Percentiles rank a stretch among this genome's conserved stretches.
Conservation (phyloP, 2,888 invertebrate genomes). For the Pandemis cinnamomeana region DNA sequence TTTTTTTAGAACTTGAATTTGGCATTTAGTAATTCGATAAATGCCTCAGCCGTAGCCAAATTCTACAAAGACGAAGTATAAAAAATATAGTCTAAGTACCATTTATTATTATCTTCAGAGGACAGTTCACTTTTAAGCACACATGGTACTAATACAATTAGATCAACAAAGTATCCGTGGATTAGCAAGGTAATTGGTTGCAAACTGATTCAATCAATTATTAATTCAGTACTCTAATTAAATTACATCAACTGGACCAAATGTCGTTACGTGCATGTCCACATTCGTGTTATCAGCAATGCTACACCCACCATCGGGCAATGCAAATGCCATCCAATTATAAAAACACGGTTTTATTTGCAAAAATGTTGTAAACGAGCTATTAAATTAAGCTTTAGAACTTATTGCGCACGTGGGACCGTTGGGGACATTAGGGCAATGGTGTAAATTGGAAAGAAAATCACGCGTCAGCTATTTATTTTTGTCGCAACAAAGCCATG, state of each 20-base stretch:
- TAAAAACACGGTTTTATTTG: conserved; percentile 12
- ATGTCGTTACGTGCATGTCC: background rate
- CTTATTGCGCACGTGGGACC: conserved; percentile 6
- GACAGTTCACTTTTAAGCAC: no score
- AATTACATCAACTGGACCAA: background rate
- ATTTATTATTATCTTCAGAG: no score
- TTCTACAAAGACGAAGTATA: background rate
- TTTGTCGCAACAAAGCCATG: conserved; percentile 9
- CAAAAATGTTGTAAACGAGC: conserved; percentile 26
- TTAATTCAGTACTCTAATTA: background rate
- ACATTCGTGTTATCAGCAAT: conserved; percentile 16
- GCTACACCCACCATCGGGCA: conserved; percentile 16
- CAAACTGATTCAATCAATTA: no score
- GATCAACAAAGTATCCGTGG: no score
- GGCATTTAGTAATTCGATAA: no score
- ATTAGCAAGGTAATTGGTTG: background rate
- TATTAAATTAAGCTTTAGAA: conserved; percentile 18
- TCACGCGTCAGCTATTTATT: conserved; percentile 29
- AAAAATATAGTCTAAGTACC: no score
- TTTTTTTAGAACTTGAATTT: no score
- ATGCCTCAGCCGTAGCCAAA: no score
- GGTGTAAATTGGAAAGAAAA: conserved; percentile 15
- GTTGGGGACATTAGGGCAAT: conserved; percentile 6
- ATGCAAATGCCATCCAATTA: conserved; percentile 33
- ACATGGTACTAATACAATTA: no score